Evolutionary conservation across 2,113 vertebrate genomes (phyloP).

Genomic region (Scophthalmus maximus): DNA sequence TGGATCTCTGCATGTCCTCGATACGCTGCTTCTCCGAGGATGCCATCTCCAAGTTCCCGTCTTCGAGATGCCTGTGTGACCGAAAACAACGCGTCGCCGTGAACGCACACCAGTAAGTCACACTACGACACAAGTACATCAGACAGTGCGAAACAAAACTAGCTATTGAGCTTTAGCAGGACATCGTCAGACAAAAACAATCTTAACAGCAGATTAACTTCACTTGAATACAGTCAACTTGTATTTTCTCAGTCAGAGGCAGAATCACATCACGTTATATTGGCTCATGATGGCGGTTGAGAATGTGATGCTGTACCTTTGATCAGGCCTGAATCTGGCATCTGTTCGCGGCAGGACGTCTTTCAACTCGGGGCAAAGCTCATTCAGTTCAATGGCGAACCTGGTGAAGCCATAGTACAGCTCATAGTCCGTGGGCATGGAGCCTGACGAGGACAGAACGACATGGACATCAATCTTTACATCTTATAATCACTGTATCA

Average conservation of each 20-base stretch:
- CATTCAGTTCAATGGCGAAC: constrained; percentile 97
- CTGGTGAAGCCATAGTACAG: constrained; percentile 98
- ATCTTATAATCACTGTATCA: not conserved
- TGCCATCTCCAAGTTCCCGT: constrained; percentile 93
- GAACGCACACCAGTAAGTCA: not conserved
- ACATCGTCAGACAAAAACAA: not conserved
- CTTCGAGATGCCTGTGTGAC: constrained; percentile 87
- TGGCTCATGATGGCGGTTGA: not conserved
- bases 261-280: constrained; percentile 12
- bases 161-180: not conserved
- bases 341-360: constrained; percentile 94
- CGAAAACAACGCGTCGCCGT: constrained; percentile 70
- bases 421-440: constrained; percentile 97
- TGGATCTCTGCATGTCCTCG: constrained; percentile 92
- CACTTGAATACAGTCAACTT: not conserved
- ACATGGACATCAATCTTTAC: not conserved
- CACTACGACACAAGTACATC: not conserved
- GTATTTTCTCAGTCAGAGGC: constrained; percentile 6
- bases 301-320: constrained; percentile 87
- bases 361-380: constrained; percentile 94
- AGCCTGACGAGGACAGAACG: constrained; percentile 82
- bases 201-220: not conserved
- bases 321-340: constrained; percentile 96
- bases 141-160: not conserved
- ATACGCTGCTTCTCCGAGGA: constrained; percentile 94